Evolutionary conservation across 2,797 vertebrate species (phyloP), one percentile per base, ranked within the genome.

Genomic region (Poecilia velifera): DNA sequence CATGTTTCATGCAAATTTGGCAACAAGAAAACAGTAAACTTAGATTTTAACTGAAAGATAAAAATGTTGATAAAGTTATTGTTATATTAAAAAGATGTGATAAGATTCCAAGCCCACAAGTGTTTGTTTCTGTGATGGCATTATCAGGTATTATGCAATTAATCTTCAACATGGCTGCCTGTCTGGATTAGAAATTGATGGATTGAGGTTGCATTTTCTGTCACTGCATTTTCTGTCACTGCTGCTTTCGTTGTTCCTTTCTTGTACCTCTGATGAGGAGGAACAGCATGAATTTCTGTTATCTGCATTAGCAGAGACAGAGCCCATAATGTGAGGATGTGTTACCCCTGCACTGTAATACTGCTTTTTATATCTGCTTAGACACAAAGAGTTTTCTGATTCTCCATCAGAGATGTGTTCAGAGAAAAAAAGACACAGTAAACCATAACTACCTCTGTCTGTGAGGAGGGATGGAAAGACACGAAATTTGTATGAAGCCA

Each of bases 221-320:
- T 73, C 22, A 22, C 20, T 1, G 1, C 59, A 6, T 43, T 59
- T 45, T 28, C 34, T 85, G 57, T 73, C 18, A 25, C 16, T 1
- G 2, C 68, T 80, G 22, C 47, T 77, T 70, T 76, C 39, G 62
- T 45, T 81, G 39, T 70, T 72, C 45, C 39, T 73, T 51, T 45
- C 76, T 64, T 9, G 51, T 34, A n/a, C 79, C 76, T 80, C 3
- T 74, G 77, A 66, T 84, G 49, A 85, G 31, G 4, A 39, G 46
- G 83, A 34, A 76, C 55, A 57, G 74, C 49, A 13, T 76, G 28
- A 82, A 82, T 53, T 34, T 39, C 73, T 64, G n/a, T 31, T 78
- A 49, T 78, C 79, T 74, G 41, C 76, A 68, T 16, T 72, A 66
- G 47, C n/a, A 81, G 34, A n/a, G 43, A 22, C 10, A 59, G 46